phyloP scores from a whole-genome alignment of 2,888 invertebrate genomes.

The Torymus texanus region DNA sequence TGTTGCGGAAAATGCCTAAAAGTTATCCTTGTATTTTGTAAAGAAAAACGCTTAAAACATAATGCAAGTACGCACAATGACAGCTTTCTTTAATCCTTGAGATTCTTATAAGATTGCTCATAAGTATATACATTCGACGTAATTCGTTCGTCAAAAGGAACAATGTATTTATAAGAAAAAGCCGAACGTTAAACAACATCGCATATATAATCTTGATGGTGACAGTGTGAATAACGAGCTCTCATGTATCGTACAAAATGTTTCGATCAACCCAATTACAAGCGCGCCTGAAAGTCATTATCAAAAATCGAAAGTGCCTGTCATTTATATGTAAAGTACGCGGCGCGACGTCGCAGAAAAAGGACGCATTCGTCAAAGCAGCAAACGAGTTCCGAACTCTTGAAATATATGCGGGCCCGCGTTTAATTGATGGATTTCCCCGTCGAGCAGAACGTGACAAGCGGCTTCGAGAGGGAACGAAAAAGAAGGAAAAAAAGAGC shows the following conservation, averaged over 20 bases:
- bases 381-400: conserved; percentile 49
- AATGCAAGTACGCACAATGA: no score
- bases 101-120: no score
- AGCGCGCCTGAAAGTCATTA: conserved; percentile 27
- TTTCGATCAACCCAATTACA: conserved; percentile 47
- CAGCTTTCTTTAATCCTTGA: no score
- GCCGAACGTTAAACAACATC: neutral
- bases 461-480: neutral
- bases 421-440: conserved; percentile 53
- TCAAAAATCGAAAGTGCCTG: conserved; percentile 55
- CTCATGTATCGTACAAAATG: conserved; percentile 36
- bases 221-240: conserved; percentile 25
- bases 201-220: conserved; percentile 1
- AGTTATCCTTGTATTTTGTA: no score
- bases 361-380: conserved; percentile 46
- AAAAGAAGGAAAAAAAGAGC: conserved; percentile 1
- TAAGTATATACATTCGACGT: no score
- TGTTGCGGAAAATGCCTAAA: no score
- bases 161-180: no score
- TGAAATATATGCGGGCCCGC: conserved; percentile 19
- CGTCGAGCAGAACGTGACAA: neutral
- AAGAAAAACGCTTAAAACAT: no score
- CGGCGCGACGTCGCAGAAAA: conserved; percentile 10
- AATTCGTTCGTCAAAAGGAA: no score
- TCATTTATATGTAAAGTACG: conserved; percentile 41